Base-by-base conservation (phyloP, 1,140 invertebrate genomes). In the Temnothorax nylanderi region DNA sequence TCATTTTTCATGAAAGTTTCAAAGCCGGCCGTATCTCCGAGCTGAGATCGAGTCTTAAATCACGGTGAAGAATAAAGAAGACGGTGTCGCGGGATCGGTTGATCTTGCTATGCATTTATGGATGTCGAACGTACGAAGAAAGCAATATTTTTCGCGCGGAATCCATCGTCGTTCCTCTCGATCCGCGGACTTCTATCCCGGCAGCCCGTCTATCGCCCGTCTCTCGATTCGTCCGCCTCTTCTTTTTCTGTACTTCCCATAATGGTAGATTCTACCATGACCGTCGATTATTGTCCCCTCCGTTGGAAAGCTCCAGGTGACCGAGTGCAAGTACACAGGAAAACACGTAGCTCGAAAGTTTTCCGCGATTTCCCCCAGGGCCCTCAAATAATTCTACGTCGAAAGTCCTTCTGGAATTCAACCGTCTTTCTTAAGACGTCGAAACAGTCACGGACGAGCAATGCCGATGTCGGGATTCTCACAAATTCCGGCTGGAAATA, bases 31-130 rank as follows among this genome's bases (percentile, higher is more conserved):
- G 84, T 89, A 62, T 49, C 64, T 8, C 6, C 62, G 51, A 62
- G 26, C 49, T 1, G 1, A 1, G 37, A 41, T 67, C 81, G 78
- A 62, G 64, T 87, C 75, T 56, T 85, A 85, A 88, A 88, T 89
- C 88, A 85, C 87, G 54, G 21, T 37, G 21, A 51, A 72, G 87
- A 84, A 88, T 89, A 71, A 88, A 86, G 75, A 56, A 75, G 74
- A 56, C 76, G 41, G 51, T 47, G 86, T 74, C 85, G 77, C 58
- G 72, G 72, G 41, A 91, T 88, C 82, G 77, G 56, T 76, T 77
- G 77, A 75, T 85, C 86, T 87, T 71, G 78, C 86, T 89, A 90
- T 90, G 89, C 92, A 93, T 93, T 92, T 92, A 92, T 92, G 90
- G 88, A 93, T 91, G 71, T 72, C 69, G 87, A 90, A 77, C 62